Conservation (phyloP, 2,113 vertebrate species). For the Oreocharis arfaki region DNA sequence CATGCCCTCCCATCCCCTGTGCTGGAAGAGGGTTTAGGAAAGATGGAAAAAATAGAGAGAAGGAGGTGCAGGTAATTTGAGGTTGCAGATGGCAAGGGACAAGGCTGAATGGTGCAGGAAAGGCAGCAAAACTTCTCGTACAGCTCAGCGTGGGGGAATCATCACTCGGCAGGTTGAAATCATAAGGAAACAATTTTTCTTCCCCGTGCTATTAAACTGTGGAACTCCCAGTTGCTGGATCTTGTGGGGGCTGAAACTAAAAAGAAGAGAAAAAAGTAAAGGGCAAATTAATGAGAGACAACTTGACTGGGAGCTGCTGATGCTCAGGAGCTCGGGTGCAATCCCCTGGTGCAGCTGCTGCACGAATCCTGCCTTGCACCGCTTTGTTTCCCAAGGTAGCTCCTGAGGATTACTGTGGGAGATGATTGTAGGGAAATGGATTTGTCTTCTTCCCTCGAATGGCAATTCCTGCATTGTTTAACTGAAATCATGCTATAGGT, state of each 20-base stretch:
- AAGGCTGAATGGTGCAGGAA: not conserved
- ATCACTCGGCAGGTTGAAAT: not conserved
- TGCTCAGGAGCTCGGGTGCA: not conserved
- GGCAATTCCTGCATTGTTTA: not conserved
- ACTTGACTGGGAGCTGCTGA: not conserved
- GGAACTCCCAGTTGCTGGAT: not conserved
- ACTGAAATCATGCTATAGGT: not conserved
- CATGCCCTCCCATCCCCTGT: not conserved
- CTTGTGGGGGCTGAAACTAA: not conserved
- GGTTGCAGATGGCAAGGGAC: not conserved
- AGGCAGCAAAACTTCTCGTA: not conserved
- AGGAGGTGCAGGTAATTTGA: not conserved
- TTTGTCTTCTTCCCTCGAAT: not conserved
- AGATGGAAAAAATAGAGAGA: not conserved
- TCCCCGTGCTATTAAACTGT: not conserved
- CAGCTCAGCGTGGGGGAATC: not conserved
- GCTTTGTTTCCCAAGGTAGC: not conserved
- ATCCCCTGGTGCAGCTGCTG: not conserved
- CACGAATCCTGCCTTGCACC: not conserved
- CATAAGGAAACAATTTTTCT: not conserved
- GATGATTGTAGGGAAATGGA: not conserved
- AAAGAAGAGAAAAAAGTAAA: not conserved
- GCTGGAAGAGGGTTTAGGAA: not conserved
- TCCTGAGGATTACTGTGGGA: not conserved
- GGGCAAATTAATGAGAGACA: not conserved